Base-by-base conservation (phyloP, 2,113 vertebrate genomes). In the Marcusenius ussheri region DNA sequence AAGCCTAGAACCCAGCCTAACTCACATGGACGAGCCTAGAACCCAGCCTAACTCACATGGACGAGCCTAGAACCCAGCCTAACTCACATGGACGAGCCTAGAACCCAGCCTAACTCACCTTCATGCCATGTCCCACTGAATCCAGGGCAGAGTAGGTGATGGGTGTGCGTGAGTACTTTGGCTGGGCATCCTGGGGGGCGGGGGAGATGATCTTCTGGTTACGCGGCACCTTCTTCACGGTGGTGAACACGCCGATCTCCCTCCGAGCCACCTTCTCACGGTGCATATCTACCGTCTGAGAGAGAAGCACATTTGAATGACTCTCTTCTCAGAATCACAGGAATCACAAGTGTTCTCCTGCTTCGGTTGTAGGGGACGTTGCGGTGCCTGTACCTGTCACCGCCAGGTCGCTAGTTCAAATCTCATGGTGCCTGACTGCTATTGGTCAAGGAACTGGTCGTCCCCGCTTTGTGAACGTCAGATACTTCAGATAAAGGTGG, bases 181-280 rank as follows among this genome's bases (percentile, higher is more conserved):
- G 46, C 53, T 92, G 91, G 0, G 95, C 94, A 0, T 96, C 95
- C 7, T 92, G 95, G 0, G 95, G 95, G 45, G 19, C 91, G 0
- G 97, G 98, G 0, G 92, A 2, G 9, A 91, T 15, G 86, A 98
- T 66, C 86, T 92, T 96, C 89, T 96, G 95, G 92, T 88, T 7
- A 0, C 91, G 91, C 0, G 58, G 93, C 91, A 93, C 92, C 89
- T 90, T 94, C 92, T 93, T 95, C 86, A 93, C 35, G 2, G 92
- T 2, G 0, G 97, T 95, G 53, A 97, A 92, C 0, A 89, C 85
- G 0, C 97, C 97, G 0, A 99, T 98, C 93, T 96, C 97, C 90
- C 95, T 95, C 3, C 98, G 95, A 11, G 96, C 92, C 46, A 98
- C 96, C 66, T 98, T 98, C 92, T 99, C 98, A 87, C 95, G 93